Base-by-base conservation (phyloP, 2,113 vertebrate genomes). In the Morone chrysops region DNA sequence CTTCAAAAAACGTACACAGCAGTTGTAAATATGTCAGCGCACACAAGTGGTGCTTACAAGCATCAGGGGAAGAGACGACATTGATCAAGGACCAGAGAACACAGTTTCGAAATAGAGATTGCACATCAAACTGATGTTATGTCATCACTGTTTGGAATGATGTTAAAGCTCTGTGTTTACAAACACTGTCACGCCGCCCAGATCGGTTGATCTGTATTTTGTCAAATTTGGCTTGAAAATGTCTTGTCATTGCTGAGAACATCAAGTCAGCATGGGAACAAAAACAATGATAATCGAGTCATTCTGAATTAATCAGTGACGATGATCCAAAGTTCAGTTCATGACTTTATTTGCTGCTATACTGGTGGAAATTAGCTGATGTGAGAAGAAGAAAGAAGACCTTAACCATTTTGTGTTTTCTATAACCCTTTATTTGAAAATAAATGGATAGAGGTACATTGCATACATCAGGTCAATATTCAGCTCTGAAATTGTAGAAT, bases 11-110 rank as follows among this genome's bases (percentile, higher is more conserved):
- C 65, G 72, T 70, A 74, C 75, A 56, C 60, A 83, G 45, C 11
- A 48, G 48, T 48, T 59, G 66, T 90, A 89, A 94, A 91, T 82
- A 83, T 90, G 77, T 89, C 89, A 85, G 20, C 11, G 14, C 25
- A 40, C 77, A 74, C 43, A 85, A 85, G 76, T 70, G 62, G 60
- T 47, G 50, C 51, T 73, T 69, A 57, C 12, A 63, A 62, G 73
- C 47, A 63, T 80, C 75, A 56, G 68, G 50, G 43, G 45, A 72
- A 20, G 63, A 75, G 54, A 67, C 9, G 0, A 22, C 66, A 20
- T 2, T 14, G 80, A 79, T 85, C 54, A 56, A 73, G 54, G 54
- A 72, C 69, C 63, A 66, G 43, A 70, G 61, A 43, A 70, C 48
- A 6, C 14, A 78, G 80, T 75, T 85, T 70, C 63, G 79, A 81